phyloP scores from a whole-genome alignment of 2,888 invertebrate species.

The Hirtodrosophila trivittata region DNA sequence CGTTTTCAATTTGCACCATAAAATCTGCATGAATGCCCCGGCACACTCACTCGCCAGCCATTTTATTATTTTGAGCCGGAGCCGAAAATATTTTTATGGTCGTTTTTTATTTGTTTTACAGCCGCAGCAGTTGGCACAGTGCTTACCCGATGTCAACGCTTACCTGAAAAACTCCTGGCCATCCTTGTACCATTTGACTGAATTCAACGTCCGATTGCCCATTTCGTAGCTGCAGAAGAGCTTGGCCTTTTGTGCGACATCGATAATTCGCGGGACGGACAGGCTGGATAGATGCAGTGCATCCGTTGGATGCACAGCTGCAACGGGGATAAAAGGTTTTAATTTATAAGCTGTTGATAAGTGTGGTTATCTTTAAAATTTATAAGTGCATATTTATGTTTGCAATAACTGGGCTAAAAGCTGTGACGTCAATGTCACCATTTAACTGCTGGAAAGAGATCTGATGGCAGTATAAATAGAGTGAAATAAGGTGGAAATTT shows the following conservation, averaged over 20 bases:
- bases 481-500: too few species aligned
- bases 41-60: conserved; percentile 37
- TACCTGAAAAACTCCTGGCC: conserved; percentile 84
- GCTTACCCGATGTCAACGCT: conserved; percentile 19
- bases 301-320: conserved; percentile 75
- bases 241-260: conserved; percentile 83
- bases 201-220: conserved; percentile 83
- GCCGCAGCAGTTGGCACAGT: conserved; percentile 30
- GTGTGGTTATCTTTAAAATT: background rate
- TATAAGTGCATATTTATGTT: background rate
- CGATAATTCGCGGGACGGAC: conserved; percentile 83
- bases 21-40: conserved; percentile 78
- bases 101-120: conserved; percentile 62
- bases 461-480: too few species aligned
- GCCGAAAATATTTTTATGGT: conserved; percentile 73
- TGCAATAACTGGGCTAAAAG: background rate
- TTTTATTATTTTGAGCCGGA: conserved; percentile 66
- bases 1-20: conserved; percentile 78
- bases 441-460: too few species aligned
- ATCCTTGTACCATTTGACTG: conserved; percentile 84
- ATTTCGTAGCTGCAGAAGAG: conserved; percentile 84
- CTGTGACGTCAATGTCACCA: too few species aligned
- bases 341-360: conserved; percentile 36
- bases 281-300: conserved; percentile 82
- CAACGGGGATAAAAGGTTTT: conserved; percentile 43